These are phyloP conservation scores for Ommatoiulus sabulosus DNA, from an alignment of 2,888 invertebrate species.

Conservation along the genomic window DNA sequence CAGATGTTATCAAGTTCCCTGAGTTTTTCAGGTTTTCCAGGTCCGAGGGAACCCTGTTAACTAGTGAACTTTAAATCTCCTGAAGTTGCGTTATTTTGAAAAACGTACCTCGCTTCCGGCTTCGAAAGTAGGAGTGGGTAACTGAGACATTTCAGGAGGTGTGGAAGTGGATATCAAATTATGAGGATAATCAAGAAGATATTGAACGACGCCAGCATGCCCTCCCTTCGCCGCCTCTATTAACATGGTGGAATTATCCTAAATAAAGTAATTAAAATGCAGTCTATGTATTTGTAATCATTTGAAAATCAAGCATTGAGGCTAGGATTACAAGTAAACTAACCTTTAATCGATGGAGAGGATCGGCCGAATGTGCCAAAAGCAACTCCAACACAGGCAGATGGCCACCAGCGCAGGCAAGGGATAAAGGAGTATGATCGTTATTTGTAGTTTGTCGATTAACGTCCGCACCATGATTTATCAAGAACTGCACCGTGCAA, in stretches of 20 bases:
- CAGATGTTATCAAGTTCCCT: too few species aligned
- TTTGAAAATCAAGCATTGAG: background rate
- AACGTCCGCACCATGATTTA: slow-evolving; percentile 87
- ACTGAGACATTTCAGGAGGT: slow-evolving; percentile 66
- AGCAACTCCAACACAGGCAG: slow-evolving; percentile 92
- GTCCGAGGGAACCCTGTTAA: too few species aligned
- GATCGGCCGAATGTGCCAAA: slow-evolving; percentile 91
- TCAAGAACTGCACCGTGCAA: slow-evolving; percentile 95
- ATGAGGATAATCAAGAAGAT: slow-evolving; percentile 94
- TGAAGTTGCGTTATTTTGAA: background rate
- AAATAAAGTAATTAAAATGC: slow-evolving; percentile 61
- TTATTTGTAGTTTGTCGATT: slow-evolving; percentile 91
- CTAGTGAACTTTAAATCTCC: background rate
- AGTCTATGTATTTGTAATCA: background rate
- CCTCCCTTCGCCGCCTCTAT: slow-evolving; percentile 99
- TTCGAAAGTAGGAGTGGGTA: slow-evolving; percentile 60
- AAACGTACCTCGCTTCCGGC: slow-evolving; percentile 18
- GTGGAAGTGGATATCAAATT: slow-evolving; percentile 75
- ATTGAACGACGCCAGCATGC: slow-evolving; percentile 93
- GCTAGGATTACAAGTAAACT: slow-evolving; percentile 10
- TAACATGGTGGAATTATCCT: slow-evolving; percentile 97
- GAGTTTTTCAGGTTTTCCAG: too few species aligned
- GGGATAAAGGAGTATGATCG: slow-evolving; percentile 95
- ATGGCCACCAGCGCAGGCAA: slow-evolving; percentile 97
- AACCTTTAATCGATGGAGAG: slow-evolving; percentile 93